Evolutionary conservation across 2,797 vertebrate species (phyloP), one percentile per base, ranked within the genome.

Genomic region (Enteromius afrohamiltoni): DNA sequence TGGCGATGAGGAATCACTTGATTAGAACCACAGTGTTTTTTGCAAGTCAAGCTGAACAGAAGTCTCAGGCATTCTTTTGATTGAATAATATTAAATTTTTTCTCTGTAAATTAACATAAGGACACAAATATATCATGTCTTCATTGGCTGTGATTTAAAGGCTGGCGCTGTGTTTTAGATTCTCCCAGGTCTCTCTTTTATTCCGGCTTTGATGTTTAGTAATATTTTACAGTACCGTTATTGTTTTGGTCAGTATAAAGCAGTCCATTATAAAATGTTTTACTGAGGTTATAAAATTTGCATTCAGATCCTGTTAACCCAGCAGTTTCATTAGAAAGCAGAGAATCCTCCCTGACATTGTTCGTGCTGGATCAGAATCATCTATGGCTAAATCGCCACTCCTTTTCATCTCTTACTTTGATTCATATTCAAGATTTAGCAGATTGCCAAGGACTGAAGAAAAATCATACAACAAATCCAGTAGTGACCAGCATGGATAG

Each of bases 341-440:
- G 87, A 87, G 82, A 88, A 87, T 91, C 68, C 21, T 76, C 37
- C 60, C 86, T 86, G 91, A 90, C 88, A 87, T 87, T 71, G 75
- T 87, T 93, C 91, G 89, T 92, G 29, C 21, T 16, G 89, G 85
- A 89, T 86, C 86, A 45, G n/a, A 86, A 92, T 92, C 84, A 88
- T 91, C 82, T 89, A 79, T 71, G 47, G 64, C 74, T 84, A 83
- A 86, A 86, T 80, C 73, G 85, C 88, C 83, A 8, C 64, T 67
- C 65, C 19, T 37, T 69, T 68, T 58, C 7, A 23, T 86, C 26
- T 84, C 55, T 76, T 69, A n/a, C 11, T 62, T 78, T 79, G 26
- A 16, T 29, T 75, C 17, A 26, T 29, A 23, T 65, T 37, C 14
- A 34, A 81, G 4, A 4, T 37, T 60, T 58, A 77, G 34, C 1